These are phyloP conservation scores for Echiichthys vipera DNA, from an alignment of 2,797 vertebrate genomes.

Conservation along the genomic window DNA sequence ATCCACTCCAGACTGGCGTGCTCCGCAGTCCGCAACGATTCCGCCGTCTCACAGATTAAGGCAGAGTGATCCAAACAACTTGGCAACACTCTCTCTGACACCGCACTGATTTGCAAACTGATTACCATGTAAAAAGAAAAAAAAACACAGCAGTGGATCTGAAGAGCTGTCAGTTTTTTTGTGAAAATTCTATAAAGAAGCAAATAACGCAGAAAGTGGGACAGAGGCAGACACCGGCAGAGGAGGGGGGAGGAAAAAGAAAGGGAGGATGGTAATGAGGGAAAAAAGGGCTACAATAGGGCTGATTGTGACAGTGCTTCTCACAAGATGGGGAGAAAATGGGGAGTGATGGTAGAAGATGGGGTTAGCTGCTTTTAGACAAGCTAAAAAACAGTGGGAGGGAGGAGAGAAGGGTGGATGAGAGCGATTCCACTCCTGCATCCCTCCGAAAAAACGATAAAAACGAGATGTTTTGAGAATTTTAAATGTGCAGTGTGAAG, in stretches of 20 bases:
- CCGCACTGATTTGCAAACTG: conserved; percentile 84
- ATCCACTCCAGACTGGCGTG: conserved; percentile 76
- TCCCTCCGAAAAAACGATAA: conserved; percentile 1
- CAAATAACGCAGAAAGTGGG: conserved; percentile 47
- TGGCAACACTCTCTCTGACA: conserved; percentile 78
- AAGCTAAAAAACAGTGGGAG: conserved; percentile 16
- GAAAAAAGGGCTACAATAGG: conserved; percentile 33
- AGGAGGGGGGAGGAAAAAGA: neutral
- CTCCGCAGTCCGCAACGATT: conserved; percentile 68
- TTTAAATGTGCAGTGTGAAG: conserved; percentile 6
- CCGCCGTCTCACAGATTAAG: conserved; percentile 80
- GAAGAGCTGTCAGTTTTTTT: conserved; percentile 53
- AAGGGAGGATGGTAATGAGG: neutral
- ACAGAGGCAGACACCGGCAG: conserved; percentile 11
- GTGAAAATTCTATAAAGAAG: conserved; percentile 51
- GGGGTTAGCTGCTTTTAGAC: conserved; percentile 50
- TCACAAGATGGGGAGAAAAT: conserved; percentile 35
- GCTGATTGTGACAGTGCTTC: conserved; percentile 58
- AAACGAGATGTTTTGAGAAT: conserved; percentile 2
- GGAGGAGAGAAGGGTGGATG: neutral
- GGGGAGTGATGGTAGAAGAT: conserved; percentile 43
- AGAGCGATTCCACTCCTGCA: neutral
- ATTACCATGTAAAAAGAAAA: conserved; percentile 74
- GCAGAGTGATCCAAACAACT: conserved; percentile 80
- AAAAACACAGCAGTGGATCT: conserved; percentile 49